These are phyloP conservation scores for Sceloporus tristichus DNA, from an alignment of 2,113 vertebrate genomes.

Conservation along the genomic window DNA sequence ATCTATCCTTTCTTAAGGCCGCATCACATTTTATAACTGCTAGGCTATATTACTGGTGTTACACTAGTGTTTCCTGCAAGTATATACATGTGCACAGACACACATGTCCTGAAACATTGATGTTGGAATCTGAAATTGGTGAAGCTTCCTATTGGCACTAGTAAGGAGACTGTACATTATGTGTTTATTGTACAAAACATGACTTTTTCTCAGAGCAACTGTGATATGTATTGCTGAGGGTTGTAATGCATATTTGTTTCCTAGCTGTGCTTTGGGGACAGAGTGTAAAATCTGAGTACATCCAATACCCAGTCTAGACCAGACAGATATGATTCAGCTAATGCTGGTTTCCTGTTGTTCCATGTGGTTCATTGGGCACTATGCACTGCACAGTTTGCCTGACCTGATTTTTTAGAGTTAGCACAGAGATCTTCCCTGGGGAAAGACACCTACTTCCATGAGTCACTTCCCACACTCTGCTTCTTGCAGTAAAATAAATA, in stretches of 20 bases:
- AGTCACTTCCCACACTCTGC: not conserved
- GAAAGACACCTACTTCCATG: not conserved
- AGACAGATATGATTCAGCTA: not conserved
- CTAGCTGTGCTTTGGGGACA: not conserved
- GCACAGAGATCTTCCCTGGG: not conserved
- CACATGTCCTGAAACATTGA: not conserved
- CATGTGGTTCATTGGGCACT: not conserved
- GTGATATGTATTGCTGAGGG: not conserved
- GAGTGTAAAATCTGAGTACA: not conserved
- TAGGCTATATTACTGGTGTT: not conserved
- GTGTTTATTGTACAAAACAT: not conserved
- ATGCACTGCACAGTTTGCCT: not conserved
- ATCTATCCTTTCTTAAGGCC: not conserved
- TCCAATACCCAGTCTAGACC: not conserved
- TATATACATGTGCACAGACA: not conserved
- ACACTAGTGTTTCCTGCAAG: not conserved
- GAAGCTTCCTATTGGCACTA: not conserved
- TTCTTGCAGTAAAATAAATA: not conserved
- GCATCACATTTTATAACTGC: not conserved
- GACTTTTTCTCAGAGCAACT: not conserved
- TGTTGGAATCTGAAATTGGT: not conserved
- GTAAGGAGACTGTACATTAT: too few species aligned
- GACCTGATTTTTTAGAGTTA: not conserved
- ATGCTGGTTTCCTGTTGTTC: not conserved
- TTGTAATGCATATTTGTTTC: too few species aligned